Percentiles rank a stretch among this genome's conserved stretches.
phyloP scores from a whole-genome alignment of 2,113 vertebrate genomes.

The Pelecanus crispus region DNA sequence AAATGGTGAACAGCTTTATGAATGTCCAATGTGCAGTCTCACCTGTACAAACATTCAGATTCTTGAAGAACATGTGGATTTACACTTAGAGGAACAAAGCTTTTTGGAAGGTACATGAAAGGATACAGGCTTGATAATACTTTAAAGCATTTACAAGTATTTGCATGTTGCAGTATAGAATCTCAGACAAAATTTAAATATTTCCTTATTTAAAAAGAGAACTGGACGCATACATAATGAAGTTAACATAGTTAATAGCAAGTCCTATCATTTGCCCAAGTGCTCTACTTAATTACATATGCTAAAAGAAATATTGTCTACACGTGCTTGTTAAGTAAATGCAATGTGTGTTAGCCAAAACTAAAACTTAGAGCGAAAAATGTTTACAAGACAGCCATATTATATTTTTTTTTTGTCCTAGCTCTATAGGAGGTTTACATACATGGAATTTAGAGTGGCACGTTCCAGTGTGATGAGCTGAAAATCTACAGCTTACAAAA shows the following conservation, averaged over 20 bases:
- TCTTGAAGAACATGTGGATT: constrained; percentile 87
- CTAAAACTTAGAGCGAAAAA: neutral
- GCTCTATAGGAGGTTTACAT: neutral
- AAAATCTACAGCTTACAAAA: neutral
- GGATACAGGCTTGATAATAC: neutral
- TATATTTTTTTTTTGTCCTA: neutral
- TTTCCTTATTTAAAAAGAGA: neutral
- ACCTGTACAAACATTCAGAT: constrained; percentile 74
- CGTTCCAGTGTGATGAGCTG: neutral
- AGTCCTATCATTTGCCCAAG: neutral
- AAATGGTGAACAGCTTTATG: constrained; percentile 53
- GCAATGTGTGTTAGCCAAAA: neutral
- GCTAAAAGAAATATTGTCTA: neutral
- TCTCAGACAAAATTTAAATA: neutral
- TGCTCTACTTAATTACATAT: neutral
- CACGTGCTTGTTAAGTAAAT: neutral
- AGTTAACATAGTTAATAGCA: neutral
- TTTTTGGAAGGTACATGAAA: constrained; percentile 68
- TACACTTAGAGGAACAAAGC: constrained; percentile 79
- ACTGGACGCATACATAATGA: neutral
- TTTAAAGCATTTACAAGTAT: neutral
- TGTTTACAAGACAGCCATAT: neutral
- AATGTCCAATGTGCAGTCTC: constrained; percentile 88
- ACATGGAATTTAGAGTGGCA: neutral
- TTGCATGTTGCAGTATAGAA: neutral